Conservation (phyloP, 2,888 invertebrate species). For the Baccha elongata region DNA sequence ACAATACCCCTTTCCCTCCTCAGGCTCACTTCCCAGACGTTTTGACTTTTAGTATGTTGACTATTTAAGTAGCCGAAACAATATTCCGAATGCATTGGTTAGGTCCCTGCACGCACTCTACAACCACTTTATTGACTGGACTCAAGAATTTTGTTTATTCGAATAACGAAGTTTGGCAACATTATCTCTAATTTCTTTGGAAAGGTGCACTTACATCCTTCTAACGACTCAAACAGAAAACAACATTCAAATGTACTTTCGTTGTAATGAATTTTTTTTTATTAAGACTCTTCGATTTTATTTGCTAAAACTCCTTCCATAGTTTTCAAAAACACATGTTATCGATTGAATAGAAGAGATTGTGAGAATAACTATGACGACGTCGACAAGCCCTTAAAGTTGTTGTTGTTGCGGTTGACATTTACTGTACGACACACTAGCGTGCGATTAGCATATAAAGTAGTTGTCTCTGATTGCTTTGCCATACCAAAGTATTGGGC, state of each 20-base stretch:
- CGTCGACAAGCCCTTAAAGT: slow-evolving; percentile 25
- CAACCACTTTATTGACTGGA: too few species aligned
- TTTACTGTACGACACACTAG: slow-evolving; percentile 18
- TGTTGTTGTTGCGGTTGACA: slow-evolving; percentile 35
- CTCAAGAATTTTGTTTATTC: too few species aligned
- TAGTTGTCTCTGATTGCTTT: slow-evolving; percentile 57
- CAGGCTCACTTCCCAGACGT: too few species aligned
- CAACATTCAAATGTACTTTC: neutral
- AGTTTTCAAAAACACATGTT: slow-evolving; percentile 47
- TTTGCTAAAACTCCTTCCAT: slow-evolving; percentile 2
- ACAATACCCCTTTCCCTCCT: too few species aligned
- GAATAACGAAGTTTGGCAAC: too few species aligned
- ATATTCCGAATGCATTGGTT: too few species aligned
- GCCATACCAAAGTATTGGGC: slow-evolving; percentile 2
- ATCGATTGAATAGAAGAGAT: slow-evolving; percentile 26
- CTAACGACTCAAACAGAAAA: too few species aligned
- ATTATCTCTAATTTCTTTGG: too few species aligned
- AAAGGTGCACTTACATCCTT: too few species aligned
- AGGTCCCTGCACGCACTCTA: too few species aligned
- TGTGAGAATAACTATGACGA: slow-evolving; percentile 11
- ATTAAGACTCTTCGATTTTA: neutral
- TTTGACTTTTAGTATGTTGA: too few species aligned
- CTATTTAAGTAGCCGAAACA: too few species aligned
- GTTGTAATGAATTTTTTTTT: neutral
- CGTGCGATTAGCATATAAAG: slow-evolving; percentile 63